Conservation (phyloP, 2,797 vertebrate species). For the Chaenodraco wilsoni region DNA sequence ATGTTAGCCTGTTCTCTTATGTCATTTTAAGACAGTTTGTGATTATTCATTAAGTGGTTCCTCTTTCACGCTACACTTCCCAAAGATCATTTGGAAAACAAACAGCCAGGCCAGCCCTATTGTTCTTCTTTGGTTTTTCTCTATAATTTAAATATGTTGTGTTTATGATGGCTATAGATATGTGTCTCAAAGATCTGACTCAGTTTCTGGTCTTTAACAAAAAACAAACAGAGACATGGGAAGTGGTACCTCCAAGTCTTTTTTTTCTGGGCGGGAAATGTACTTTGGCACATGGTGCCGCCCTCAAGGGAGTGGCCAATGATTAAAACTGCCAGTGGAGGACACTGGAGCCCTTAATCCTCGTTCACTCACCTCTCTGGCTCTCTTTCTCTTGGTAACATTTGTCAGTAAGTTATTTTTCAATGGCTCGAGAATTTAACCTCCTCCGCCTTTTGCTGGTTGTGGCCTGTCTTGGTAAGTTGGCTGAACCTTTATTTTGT, state of each 20-base stretch:
- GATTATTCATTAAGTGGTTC: background rate
- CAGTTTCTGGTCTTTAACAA: background rate
- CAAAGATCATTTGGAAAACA: background rate
- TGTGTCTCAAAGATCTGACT: background rate
- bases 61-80: background rate
- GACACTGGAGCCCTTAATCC: conserved; percentile 12
- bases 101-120: background rate
- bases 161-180: background rate
- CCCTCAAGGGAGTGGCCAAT: conserved; percentile 58
- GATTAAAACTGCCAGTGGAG: conserved; percentile 48
- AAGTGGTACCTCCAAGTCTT: background rate
- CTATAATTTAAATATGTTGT: background rate
- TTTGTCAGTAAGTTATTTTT: background rate
- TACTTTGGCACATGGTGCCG: conserved; percentile 19
- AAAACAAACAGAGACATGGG: background rate
- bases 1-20: background rate
- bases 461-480: conserved; percentile 55
- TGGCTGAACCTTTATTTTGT: background rate
- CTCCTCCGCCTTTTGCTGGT: conserved; percentile 37
- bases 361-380: background rate
- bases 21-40: background rate
- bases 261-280: background rate
- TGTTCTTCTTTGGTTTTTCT: background rate
- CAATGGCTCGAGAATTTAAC: conserved; percentile 50
- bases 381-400: background rate